Base-by-base conservation (phyloP, 53 echinoderm and acorn worm genomes). In the Arbacia lixula region DNA sequence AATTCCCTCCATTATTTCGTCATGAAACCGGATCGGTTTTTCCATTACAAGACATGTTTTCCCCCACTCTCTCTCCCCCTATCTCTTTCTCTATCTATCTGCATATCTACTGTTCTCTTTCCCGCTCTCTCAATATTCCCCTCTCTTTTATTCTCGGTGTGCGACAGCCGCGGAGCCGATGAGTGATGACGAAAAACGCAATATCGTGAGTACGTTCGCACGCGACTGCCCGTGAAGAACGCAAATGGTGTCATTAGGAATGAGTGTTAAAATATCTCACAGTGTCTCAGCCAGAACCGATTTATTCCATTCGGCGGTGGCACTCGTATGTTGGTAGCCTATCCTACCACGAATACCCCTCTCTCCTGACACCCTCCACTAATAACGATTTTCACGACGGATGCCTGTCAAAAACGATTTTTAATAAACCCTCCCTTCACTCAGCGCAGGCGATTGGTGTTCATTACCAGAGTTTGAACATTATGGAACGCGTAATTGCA, bases 401-500 rank as follows among this genome's bases (percentile, higher is more conserved):
- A 50, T 52, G 74, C 53, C 74, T 74, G 74, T 74, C 74, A 74
- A 3, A 33, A 53, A 53, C 33, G 32, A 26, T 72, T 50, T 74
- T 74, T 74, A 74, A 74, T 74, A 74, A 74, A 50, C 74, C 31
- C 33, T 14, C 74, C 42, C 58, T 77, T 77, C 77, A 77, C 77
- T 74, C 74, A 50, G 29, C 74, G 53, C 24, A 33, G 36, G 26
- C 58, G 77, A 56, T 36, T 77, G 56, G 77, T 77, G 42, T 77
- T 60, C 58, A 5, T 77, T 77, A 77, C 77, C 36, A 14, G 55
- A 37, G 77, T 56, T 36, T 12, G 77, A 77, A 77, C 77, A 77
- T 77, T 77, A 77, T 58, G 77, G 77, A 58, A 74, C 77, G 57
- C 58, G 77, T 77, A 77, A 75, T 75, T 77, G 77, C 77, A 58